These are phyloP conservation scores for Triplophysa tibetana DNA, from an alignment of 2,113 vertebrate genomes.

Conservation along the genomic window DNA sequence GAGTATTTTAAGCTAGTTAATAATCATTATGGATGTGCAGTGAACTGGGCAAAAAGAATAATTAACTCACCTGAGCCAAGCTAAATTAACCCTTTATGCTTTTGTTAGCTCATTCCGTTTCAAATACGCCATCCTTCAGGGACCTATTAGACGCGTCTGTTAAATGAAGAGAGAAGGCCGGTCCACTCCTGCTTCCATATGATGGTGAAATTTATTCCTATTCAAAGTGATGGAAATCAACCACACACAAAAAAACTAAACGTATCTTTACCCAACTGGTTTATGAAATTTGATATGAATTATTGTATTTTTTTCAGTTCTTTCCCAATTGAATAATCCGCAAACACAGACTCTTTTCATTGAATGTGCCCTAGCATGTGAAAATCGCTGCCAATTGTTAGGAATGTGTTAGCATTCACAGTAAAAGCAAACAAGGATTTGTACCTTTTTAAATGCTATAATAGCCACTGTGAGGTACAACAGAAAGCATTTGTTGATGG, in stretches of 20 bases:
- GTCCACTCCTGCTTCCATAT: conserved; percentile 67
- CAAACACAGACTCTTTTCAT: conserved; percentile 13
- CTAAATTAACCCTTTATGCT: conserved; percentile 86
- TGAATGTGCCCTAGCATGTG: conserved; percentile 12
- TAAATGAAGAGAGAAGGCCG: conserved; percentile 72
- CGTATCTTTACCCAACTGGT: not conserved
- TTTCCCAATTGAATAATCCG: not conserved
- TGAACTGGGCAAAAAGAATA: conserved; percentile 92
- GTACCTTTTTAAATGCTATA: conserved; percentile 39
- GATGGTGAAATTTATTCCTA: conserved; percentile 61
- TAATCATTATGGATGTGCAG: conserved; percentile 98
- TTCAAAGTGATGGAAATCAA: conserved; percentile 50
- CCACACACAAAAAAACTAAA: conserved; percentile 28
- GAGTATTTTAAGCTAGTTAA: conserved; percentile 94
- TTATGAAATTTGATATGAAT: not conserved
- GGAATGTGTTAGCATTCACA: conserved; percentile 30
- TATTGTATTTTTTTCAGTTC: not conserved
- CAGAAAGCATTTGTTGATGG: conserved; percentile 38
- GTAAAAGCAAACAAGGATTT: conserved; percentile 43
- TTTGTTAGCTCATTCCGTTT: conserved; percentile 65
- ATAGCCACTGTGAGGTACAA: conserved; percentile 26
- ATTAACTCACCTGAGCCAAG: conserved; percentile 99
- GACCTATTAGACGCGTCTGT: conserved; percentile 78
- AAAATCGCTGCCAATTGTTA: not conserved
- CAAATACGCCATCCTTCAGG: conserved; percentile 66